These are phyloP conservation scores for Leptocoma aspasia DNA, from an alignment of 2,113 vertebrate species.

Conservation along the genomic window DNA sequence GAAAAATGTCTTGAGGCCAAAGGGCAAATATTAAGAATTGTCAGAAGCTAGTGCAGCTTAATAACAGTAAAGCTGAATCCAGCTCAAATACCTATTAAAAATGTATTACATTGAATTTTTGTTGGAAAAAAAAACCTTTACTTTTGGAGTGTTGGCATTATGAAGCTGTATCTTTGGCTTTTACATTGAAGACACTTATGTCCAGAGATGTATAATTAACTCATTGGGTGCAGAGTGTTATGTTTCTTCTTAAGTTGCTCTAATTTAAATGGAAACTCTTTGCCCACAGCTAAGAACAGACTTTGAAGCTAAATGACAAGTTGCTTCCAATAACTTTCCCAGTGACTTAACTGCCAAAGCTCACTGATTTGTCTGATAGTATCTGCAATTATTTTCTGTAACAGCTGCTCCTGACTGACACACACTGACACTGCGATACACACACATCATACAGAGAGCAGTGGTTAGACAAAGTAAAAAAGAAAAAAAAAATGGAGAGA, in stretches of 20 bases:
- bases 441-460: neutral
- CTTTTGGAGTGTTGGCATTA: neutral
- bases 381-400: conserved; percentile 54
- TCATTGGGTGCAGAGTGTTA: neutral
- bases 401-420: conserved; percentile 31
- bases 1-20: neutral
- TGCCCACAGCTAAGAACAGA: conserved; percentile 41
- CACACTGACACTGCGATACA: neutral
- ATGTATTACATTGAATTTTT: neutral
- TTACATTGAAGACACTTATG: neutral
- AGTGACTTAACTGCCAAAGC: conserved; percentile 8
- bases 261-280: conserved; percentile 55
- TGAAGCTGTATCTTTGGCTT: conserved; percentile 11
- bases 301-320: conserved; percentile 60
- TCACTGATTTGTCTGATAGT: conserved; percentile 45
- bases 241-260: conserved; percentile 33
- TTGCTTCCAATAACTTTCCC: conserved; percentile 48
- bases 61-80: neutral
- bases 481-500: neutral
- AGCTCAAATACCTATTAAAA: neutral
- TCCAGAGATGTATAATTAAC: conserved; percentile 34
- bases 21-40: neutral
- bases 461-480: neutral
- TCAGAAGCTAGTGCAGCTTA: neutral
- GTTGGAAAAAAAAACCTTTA: neutral